Evolutionary conservation across 2,888 invertebrate species (phyloP), one percentile per base, ranked within the genome.

Genomic region (Drosophila hamatofila): DNA sequence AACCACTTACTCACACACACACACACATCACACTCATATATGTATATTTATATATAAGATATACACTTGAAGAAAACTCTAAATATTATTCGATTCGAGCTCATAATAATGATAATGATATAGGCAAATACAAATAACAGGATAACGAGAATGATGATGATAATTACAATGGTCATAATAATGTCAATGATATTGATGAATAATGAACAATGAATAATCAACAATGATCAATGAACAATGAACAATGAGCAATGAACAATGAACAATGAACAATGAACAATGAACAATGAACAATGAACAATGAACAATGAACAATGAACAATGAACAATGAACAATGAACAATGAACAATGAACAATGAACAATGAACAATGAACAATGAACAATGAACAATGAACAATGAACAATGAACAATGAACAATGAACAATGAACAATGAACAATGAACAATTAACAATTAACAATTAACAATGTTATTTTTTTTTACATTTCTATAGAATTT

Each of bases 1-100:
- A 72, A 25, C 44, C 27, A 49, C 48, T 49, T n/a, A 30, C 67
- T 60, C 64, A 59, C 58, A 39, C 35, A 63, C 18, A 52, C 46
- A 46, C 11, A 57, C 25, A 57, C 9, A 41, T n/a, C 25, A 60
- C 37, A 39, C 16, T 35, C 16, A 49, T 12, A 0, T n/a, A 48
- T n/a, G 6, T 49, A 27, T 54, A 18, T 39, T 54, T 39, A 27
- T 41, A 44, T 41, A 33, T 8, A 46, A 39, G 6, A 33, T 18
- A 42, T 51, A 65, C 27, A 48, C 56, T 56, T 21, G 14, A 42
- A 56, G 41, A 54, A n/a, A n/a, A n/a, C n/a, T n/a, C n/a, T n/a
- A 54, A 39, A 3, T 14, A 14, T 14, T 23, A 11, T 21, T 2
- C 21, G 14, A 44, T 7, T 23, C 0, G 12, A 41, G n/a, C n/a